A percentile compares a stretch with the other conserved stretches of the same genome.
Evolutionary conservation across 2,888 invertebrate genomes (phyloP).

Genomic region (Trissolcus japonicus): DNA sequence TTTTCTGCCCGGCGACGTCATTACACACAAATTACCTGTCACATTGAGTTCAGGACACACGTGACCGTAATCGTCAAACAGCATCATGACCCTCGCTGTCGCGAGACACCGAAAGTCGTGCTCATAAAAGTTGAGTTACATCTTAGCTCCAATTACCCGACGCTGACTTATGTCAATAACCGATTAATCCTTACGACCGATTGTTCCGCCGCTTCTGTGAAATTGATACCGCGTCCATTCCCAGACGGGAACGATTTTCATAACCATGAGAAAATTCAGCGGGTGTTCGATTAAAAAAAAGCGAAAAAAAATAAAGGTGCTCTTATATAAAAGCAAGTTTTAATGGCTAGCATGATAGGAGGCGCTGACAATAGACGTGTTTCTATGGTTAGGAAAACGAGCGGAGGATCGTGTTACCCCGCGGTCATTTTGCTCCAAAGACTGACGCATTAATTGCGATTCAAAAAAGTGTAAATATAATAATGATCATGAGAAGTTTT

Average conservation of each 20-base stretch:
- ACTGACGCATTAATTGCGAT: conserved; percentile 36
- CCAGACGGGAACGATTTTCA: too few relatives aligned
- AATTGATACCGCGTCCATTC: too few relatives aligned
- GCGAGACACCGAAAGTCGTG: conserved; percentile 23
- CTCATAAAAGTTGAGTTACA: conserved; percentile 9
- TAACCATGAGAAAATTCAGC: too few relatives aligned
- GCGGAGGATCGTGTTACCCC: conserved; percentile 27
- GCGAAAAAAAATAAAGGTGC: conserved; percentile 2
- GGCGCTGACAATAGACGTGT: conserved; percentile 7
- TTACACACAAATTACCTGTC: conserved; percentile 44
- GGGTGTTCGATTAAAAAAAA: conserved; percentile 2
- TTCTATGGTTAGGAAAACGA: conserved; percentile 22
- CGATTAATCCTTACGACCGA: conserved; percentile 22
- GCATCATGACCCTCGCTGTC: conserved; percentile 13
- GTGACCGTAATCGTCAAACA: conserved; percentile 39
- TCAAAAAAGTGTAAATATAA: conserved; percentile 24
- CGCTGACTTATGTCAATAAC: conserved; percentile 26
- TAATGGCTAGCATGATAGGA: conserved; percentile 10
- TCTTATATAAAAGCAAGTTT: background rate
- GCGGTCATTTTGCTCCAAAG: conserved; percentile 14
- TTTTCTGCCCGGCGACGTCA: conserved; percentile 28
- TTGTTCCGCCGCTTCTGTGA: conserved; percentile 3
- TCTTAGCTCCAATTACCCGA: conserved; percentile 18
- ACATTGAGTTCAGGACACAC: conserved; percentile 40
- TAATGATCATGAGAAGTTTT: conserved; percentile 29